A percentile compares a stretch with the other conserved stretches of the same genome.
Conservation (phyloP, 2,888 invertebrate species). For the Stenodera caucasica region DNA sequence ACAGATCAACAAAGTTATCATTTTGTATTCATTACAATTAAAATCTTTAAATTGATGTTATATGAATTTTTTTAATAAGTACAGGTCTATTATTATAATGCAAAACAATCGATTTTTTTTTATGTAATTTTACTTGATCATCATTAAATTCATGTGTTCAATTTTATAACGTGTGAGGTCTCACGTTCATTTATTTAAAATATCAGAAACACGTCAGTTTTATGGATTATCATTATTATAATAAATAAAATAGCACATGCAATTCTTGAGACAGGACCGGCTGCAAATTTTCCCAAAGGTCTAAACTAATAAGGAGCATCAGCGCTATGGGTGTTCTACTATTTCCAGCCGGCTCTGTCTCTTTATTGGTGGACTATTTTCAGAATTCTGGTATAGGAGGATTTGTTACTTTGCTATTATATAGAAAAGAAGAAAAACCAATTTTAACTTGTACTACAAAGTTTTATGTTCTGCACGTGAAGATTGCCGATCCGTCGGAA, state of each 20-base stretch:
- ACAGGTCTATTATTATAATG: not conserved
- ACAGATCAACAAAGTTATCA: conserved; percentile 4
- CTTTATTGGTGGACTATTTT: no score
- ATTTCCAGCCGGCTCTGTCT: no score
- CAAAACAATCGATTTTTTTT: not conserved
- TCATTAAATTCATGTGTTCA: not conserved
- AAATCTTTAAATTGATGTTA: not conserved
- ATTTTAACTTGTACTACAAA: no score
- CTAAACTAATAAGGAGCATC: no score
- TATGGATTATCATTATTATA: not conserved
- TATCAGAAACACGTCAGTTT: not conserved
- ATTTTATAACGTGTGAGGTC: not conserved
- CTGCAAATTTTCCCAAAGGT: no score
- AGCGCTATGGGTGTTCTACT: no score
- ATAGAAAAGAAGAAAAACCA: no score
- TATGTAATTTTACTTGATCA: not conserved
- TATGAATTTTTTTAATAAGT: not conserved
- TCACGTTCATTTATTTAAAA: not conserved
- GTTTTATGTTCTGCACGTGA: conserved; percentile 4
- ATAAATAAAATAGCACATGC: no score
- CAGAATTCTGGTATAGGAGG: no score
- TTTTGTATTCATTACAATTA: conserved; percentile 1
- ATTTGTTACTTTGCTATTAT: not conserved
- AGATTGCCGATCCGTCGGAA: conserved; percentile 4
- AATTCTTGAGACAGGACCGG: no score